phyloP scores from a whole-genome alignment of 92 coral and sea anemone species.

The Siderastrea siderea region DNA sequence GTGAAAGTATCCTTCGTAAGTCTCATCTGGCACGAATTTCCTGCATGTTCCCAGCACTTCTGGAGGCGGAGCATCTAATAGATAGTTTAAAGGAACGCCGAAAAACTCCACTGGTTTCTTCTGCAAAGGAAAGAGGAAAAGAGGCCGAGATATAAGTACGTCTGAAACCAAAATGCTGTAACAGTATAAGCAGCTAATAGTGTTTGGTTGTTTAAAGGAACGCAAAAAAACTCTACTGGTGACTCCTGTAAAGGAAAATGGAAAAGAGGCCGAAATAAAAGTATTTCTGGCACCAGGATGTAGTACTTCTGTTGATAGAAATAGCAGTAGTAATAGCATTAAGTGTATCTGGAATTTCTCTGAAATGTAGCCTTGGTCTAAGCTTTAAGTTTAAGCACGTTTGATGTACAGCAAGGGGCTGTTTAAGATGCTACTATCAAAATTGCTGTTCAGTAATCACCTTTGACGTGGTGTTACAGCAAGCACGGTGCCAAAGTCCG shows the following conservation, averaged over 20 bases:
- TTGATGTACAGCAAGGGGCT: no score
- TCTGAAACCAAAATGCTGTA: not conserved
- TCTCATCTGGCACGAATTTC: not conserved
- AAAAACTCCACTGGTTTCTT: constrained; percentile 40
- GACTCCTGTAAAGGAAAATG: not conserved
- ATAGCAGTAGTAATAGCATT: no score
- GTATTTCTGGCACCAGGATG: no score
- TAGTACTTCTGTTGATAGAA: no score
- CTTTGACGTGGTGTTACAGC: no score
- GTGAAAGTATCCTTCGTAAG: not conserved
- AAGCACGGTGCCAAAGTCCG: no score
- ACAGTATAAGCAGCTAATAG: not conserved
- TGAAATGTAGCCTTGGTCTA: no score
- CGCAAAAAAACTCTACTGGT: constrained; percentile 18
- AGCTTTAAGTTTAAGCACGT: no score
- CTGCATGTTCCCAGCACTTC: not conserved
- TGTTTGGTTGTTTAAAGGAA: not conserved
- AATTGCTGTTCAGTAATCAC: no score
- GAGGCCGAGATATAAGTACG: not conserved
- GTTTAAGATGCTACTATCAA: no score
- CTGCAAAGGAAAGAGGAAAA: not conserved
- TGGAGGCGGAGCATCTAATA: not conserved
- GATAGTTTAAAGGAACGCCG: constrained; percentile 29
- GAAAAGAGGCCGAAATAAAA: no score
- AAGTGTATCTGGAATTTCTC: no score